Evolutionary conservation across 1,140 invertebrate genomes (phyloP).

Genomic region (Eulimnadia texana): DNA sequence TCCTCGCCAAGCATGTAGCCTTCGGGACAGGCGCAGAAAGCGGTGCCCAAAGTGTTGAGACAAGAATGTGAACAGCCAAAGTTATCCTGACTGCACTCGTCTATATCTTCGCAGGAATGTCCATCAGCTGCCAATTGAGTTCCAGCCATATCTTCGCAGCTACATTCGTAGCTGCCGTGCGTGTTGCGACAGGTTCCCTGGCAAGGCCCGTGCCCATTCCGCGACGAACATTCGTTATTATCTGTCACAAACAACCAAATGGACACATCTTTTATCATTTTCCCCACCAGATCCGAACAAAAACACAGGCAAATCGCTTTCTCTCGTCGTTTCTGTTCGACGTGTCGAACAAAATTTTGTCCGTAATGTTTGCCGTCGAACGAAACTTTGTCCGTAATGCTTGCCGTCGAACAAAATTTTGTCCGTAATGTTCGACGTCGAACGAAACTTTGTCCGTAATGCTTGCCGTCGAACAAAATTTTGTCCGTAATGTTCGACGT

Average conservation of each 20-base stretch:
- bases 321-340: too few relatives aligned
- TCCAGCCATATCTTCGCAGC: conserved; percentile 39
- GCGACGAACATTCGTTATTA: conserved; percentile 42
- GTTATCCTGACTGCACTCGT: conserved; percentile 31
- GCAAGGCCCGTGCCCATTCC: conserved; percentile 50
- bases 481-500: too few relatives aligned
- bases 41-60: conserved; percentile 36
- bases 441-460: too few relatives aligned
- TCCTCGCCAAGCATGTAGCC: conserved; percentile 35
- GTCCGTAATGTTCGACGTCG: too few relatives aligned
- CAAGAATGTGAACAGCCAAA: conserved; percentile 40
- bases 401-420: too few relatives aligned
- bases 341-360: too few relatives aligned
- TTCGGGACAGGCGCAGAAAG: conserved; percentile 40
- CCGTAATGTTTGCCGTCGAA: too few relatives aligned
- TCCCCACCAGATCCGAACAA: too few relatives aligned
- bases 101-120: conserved; percentile 29
- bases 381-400: too few relatives aligned
- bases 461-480: too few relatives aligned
- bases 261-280: conserved; percentile 15
- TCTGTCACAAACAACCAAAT: conserved; percentile 31
- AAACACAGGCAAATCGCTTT: too few relatives aligned
- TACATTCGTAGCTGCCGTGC: conserved; percentile 42
- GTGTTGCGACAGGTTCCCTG: conserved; percentile 48
- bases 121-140: conserved; percentile 42